Conservation (phyloP, 2,113 vertebrate genomes). For the Poicephalus gulielmi region DNA sequence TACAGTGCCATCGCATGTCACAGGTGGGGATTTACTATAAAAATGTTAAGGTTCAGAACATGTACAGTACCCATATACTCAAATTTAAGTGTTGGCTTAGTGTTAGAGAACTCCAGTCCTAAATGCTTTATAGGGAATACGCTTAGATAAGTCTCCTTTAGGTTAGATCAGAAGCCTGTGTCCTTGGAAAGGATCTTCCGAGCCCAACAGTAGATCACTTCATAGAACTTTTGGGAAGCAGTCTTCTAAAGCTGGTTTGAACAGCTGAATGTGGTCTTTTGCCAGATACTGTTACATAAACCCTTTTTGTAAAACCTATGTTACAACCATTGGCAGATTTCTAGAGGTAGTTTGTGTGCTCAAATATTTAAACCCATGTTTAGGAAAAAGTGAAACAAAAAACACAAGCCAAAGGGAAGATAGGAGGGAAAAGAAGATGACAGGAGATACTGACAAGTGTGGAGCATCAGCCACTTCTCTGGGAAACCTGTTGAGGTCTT, state of each 20-base stretch:
- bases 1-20: not conserved
- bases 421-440: not conserved
- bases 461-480: fast-evolving
- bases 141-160: not conserved
- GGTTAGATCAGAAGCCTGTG: not conserved
- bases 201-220: not conserved
- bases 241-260: not conserved
- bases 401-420: not conserved
- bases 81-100: not conserved
- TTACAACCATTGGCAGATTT: not conserved
- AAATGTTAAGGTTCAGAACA: not conserved
- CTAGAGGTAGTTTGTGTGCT: not conserved
- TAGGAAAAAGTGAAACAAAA: not conserved
- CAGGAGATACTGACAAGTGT: not conserved
- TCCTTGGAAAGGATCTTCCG: not conserved
- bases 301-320: not conserved
- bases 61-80: not conserved
- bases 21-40: not conserved
- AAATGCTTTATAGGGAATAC: not conserved
- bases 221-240: not conserved
- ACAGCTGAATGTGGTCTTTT: not conserved
- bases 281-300: not conserved
- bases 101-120: not conserved
- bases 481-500: not conserved
- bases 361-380: not conserved